A percentile compares a stretch with the other conserved stretches of the same genome.
These are phyloP conservation scores for Poecilia gillii DNA, from an alignment of 2,797 vertebrate genomes.

Conservation along the genomic window DNA sequence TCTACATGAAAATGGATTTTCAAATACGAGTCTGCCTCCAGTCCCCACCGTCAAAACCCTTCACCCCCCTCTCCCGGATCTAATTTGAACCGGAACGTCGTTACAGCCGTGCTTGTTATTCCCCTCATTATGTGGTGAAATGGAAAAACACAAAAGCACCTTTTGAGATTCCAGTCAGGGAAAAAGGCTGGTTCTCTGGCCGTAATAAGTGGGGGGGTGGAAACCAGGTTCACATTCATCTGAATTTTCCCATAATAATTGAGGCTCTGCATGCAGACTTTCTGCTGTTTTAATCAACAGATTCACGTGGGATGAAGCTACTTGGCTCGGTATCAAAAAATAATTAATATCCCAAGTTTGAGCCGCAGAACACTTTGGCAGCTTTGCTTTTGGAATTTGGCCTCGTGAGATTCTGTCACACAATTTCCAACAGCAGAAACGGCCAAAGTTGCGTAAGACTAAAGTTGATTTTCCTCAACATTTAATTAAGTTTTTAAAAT, in stretches of 20 bases:
- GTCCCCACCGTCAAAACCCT: conserved; percentile 16
- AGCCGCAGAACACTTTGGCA: conserved; percentile 21
- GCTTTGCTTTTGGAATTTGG: conserved; percentile 18
- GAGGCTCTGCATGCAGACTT: conserved; percentile 28
- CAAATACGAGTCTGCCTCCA: conserved; percentile 68
- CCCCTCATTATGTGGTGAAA: conserved; percentile 77
- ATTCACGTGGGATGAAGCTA: conserved; percentile 40
- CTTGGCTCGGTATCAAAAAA: conserved; percentile 39
- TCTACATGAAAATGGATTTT: conserved; percentile 80
- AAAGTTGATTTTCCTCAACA: not conserved
- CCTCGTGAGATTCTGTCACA: conserved; percentile 18
- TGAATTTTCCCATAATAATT: conserved; percentile 60
- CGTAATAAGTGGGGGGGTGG: conserved; percentile 45
- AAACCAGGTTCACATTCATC: conserved; percentile 43
- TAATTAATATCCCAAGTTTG: conserved; percentile 34
- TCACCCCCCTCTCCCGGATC: conserved; percentile 50
- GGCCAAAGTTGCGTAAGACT: conserved; percentile 13
- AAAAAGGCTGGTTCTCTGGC: conserved; percentile 56
- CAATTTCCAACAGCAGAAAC: not conserved
- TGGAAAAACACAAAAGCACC: conserved; percentile 74
- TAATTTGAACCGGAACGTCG: conserved; percentile 77
- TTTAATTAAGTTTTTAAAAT: not conserved
- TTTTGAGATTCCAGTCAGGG: conserved; percentile 74
- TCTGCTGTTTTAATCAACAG: conserved; percentile 50
- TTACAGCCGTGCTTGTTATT: conserved; percentile 77